Percentiles rank a stretch among this genome's conserved stretches.
Conservation (phyloP, 2,113 vertebrate species). For the Toxotes chatareus region DNA sequence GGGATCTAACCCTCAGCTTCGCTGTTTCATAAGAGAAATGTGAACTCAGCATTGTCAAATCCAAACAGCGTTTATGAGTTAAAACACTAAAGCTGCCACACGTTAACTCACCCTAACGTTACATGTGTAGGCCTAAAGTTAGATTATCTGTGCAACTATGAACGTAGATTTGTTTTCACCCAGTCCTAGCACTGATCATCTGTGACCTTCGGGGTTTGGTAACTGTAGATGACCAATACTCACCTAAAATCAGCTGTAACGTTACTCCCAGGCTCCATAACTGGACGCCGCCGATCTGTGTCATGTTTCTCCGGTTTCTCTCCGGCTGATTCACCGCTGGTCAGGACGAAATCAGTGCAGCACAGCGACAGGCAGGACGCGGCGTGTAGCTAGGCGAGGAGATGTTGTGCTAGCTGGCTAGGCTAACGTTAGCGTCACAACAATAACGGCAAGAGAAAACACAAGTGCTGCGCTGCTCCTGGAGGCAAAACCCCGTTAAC, state of each 20-base stretch:
- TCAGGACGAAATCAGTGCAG: conserved; percentile 1
- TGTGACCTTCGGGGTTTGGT: conserved; percentile 28
- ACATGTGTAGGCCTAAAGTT: not conserved
- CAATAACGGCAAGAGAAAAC: not conserved
- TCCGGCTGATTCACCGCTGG: not conserved
- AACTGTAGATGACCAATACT: conserved; percentile 26
- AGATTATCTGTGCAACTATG: not conserved
- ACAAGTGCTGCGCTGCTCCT: not conserved
- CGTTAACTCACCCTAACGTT: not conserved
- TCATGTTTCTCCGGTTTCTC: conserved; percentile 68
- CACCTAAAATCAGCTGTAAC: conserved; percentile 73
- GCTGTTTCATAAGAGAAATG: not conserved
- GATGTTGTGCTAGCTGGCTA: conserved; percentile 36
- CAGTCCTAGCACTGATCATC: not conserved
- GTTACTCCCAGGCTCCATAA: conserved; percentile 53
- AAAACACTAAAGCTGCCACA: not conserved
- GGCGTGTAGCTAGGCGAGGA: conserved; percentile 18
- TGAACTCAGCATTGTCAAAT: not conserved
- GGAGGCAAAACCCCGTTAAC: rapidly evolving
- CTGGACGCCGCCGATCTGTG: conserved; percentile 38
- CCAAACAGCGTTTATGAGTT: not conserved
- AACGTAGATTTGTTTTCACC: not conserved
- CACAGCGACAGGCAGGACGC: conserved; percentile 23
- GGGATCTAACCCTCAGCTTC: not conserved
- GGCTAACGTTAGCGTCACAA: conserved; percentile 50